A percentile compares a stretch with the other conserved stretches of the same genome.
phyloP scores from a whole-genome alignment of 2,113 vertebrate species.

The Halichoerus grypus region DNA sequence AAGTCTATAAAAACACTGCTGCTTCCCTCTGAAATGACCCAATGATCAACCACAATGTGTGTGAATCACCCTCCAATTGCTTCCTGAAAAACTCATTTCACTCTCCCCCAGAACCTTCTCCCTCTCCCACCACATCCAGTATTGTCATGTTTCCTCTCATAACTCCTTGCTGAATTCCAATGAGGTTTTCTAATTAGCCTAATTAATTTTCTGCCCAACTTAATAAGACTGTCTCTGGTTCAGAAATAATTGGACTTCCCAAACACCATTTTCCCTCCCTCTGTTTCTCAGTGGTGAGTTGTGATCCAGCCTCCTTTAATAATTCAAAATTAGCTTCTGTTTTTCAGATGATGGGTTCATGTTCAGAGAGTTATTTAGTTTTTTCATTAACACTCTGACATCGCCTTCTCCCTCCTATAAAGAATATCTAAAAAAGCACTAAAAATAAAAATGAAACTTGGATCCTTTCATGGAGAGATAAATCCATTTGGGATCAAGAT shows the following conservation, averaged over 20 bases:
- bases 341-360: conserved; percentile 81
- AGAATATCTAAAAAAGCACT: conserved; percentile 52
- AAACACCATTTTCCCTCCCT: conserved; percentile 86
- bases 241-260: conserved; percentile 90
- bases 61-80: conserved; percentile 29
- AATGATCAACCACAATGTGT: not conserved
- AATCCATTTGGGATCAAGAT: conserved; percentile 67
- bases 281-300: conserved; percentile 80
- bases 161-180: conserved; percentile 88
- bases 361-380: conserved; percentile 85
- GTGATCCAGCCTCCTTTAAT: conserved; percentile 82
- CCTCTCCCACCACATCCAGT: not conserved
- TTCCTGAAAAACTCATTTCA: conserved; percentile 68
- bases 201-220: conserved; percentile 92
- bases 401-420: conserved; percentile 51
- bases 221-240: conserved; percentile 91
- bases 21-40: conserved; percentile 44
- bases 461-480: conserved; percentile 63
- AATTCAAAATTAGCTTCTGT: conserved; percentile 86
- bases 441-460: not conserved
- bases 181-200: conserved; percentile 91
- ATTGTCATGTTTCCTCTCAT: conserved; percentile 79
- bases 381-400: conserved; percentile 86
- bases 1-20: conserved; percentile 39
- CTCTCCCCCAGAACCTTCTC: conserved; percentile 48